Evolutionary conservation across 1,140 invertebrate species (phyloP).

Genomic region (Drosophila littoralis): DNA sequence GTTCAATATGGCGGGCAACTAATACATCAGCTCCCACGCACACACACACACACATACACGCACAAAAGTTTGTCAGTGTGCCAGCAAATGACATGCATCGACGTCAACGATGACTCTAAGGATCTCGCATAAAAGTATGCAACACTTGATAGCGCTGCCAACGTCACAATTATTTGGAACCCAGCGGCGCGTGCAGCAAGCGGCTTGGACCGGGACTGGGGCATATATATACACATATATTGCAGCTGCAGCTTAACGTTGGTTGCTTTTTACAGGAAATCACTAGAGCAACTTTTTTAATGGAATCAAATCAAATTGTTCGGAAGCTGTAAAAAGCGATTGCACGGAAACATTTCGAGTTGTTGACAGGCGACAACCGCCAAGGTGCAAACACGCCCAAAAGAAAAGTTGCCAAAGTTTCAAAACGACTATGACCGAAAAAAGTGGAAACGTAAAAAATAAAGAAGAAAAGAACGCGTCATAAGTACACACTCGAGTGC

Average conservation of each 20-base stretch:
- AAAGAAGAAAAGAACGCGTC: conserved; percentile 30
- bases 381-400: conserved; percentile 72
- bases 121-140: conserved; percentile 63
- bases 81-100: conserved; percentile 77
- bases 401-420: conserved; percentile 71
- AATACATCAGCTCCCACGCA: conserved; percentile 54
- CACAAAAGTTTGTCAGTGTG: conserved; percentile 72
- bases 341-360: conserved; percentile 83
- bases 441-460: conserved; percentile 20
- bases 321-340: conserved; percentile 84
- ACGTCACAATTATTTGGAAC: conserved; percentile 80
- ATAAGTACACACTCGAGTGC: conserved; percentile 75
- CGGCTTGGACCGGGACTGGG: not conserved
- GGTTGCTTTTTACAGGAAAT: conserved; percentile 57
- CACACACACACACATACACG: conserved; percentile 31
- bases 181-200: conserved; percentile 11
- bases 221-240: conserved; percentile 4
- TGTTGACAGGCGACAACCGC: conserved; percentile 71
- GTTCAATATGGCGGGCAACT: conserved; percentile 54
- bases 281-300: conserved; percentile 81
- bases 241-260: conserved; percentile 58
- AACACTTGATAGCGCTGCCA: conserved; percentile 69
- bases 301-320: conserved; percentile 84
- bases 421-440: conserved; percentile 62
- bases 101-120: conserved; percentile 28